Evolutionary conservation across 2,113 vertebrate species (phyloP).

Genomic region (Lipophrys pholis): DNA sequence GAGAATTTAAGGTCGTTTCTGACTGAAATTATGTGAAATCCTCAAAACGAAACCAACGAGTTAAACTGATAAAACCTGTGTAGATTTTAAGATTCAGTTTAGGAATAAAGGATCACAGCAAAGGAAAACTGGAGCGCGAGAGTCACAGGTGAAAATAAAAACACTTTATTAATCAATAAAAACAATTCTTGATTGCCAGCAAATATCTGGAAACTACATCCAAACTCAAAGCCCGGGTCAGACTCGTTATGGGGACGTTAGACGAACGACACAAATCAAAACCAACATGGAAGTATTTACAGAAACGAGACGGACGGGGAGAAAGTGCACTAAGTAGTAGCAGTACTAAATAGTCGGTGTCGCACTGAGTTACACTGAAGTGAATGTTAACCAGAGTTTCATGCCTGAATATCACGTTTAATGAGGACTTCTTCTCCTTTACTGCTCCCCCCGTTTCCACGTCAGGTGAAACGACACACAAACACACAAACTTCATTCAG

Average conservation of each 20-base stretch:
- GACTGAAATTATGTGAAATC: too few relatives aligned
- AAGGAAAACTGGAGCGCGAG: slow-evolving; percentile 54
- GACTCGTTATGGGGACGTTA: slow-evolving; percentile 68
- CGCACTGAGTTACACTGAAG: slow-evolving; percentile 73
- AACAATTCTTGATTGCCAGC: slow-evolving; percentile 88
- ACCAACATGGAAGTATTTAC: slow-evolving; percentile 86
- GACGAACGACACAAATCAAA: slow-evolving; percentile 69
- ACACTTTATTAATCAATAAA: slow-evolving; percentile 87
- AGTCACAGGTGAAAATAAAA: slow-evolving; percentile 84
- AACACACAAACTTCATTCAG: slow-evolving; percentile 67
- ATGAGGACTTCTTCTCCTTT: slow-evolving; percentile 60
- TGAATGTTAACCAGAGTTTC: slow-evolving; percentile 77
- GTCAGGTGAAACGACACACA: slow-evolving; percentile 17
- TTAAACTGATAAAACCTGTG: too few relatives aligned
- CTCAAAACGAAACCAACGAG: too few relatives aligned
- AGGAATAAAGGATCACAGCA: too few relatives aligned
- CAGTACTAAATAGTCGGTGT: slow-evolving; percentile 76
- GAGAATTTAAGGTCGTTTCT: too few relatives aligned
- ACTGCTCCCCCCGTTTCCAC: too few relatives aligned
- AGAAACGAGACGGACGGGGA: slow-evolving; percentile 71
- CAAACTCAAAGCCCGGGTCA: slow-evolving; percentile 79
- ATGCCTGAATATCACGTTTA: slow-evolving; percentile 77
- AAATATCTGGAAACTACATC: slow-evolving; percentile 82
- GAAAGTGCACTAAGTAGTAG: slow-evolving; percentile 83
- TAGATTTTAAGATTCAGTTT: too few relatives aligned